These are phyloP conservation scores for Allygus modestus DNA, from an alignment of 2,888 invertebrate genomes.

Conservation along the genomic window DNA sequence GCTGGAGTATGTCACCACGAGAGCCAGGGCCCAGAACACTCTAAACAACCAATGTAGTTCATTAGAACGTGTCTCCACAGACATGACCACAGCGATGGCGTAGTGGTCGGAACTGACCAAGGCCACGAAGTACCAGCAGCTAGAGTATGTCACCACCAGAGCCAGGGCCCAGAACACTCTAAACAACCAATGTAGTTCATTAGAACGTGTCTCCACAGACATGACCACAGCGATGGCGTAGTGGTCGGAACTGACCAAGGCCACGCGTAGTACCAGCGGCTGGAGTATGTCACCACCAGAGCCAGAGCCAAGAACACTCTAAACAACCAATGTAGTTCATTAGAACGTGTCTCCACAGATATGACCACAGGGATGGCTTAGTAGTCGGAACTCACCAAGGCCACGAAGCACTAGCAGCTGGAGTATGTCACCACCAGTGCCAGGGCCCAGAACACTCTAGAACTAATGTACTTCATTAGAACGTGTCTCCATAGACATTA, in stretches of 20 bases:
- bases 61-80: conserved; percentile 63
- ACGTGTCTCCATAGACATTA: conserved; percentile 64
- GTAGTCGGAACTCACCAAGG: conserved; percentile 54
- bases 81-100: conserved; percentile 62
- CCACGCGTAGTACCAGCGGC: conserved; percentile 60
- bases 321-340: no score
- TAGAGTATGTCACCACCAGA: conserved; percentile 61
- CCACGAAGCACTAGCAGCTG: conserved; percentile 59
- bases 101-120: conserved; percentile 55
- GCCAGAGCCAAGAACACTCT: conserved; percentile 65
- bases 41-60: no score
- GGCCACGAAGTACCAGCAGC: conserved; percentile 60
- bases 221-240: conserved; percentile 61
- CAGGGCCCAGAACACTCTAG: conserved; percentile 64
- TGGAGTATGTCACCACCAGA: conserved; percentile 61
- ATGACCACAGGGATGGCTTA: conserved; percentile 61
- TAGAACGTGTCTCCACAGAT: conserved; percentile 63
- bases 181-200: no score
- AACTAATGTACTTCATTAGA: no score
- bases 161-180: conserved; percentile 66
- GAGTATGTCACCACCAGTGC: conserved; percentile 64
- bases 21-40: conserved; percentile 64
- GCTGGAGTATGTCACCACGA: conserved; percentile 62
- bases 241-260: conserved; percentile 5
- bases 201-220: conserved; percentile 62